Percentiles rank a stretch among this genome's conserved stretches.
phyloP scores from a whole-genome alignment of 2,113 vertebrate genomes.

The Boulengeromyrus knoepffleri region DNA sequence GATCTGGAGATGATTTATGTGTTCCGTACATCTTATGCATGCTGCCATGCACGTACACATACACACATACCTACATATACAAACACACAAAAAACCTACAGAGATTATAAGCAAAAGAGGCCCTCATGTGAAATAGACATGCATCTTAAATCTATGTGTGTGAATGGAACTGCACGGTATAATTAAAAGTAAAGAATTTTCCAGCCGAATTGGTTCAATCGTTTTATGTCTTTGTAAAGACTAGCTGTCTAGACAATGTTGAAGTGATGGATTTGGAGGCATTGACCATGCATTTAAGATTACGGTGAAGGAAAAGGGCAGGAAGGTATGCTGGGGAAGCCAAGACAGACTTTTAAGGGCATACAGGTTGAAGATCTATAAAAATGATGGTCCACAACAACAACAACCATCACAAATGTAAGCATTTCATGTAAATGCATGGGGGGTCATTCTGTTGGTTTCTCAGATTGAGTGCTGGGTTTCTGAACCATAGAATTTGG shows the following conservation, averaged over 20 bases:
- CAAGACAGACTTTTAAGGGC: neutral
- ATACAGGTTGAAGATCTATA: neutral
- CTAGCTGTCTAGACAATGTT: constrained; percentile 34
- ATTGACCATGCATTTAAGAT: constrained; percentile 45
- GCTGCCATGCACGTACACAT: constrained; percentile 64
- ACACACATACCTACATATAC: constrained; percentile 9
- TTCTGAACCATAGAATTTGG: neutral
- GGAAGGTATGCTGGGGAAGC: neutral
- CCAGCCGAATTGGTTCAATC: neutral
- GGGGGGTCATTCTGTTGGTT: neutral
- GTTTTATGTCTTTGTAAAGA: constrained; percentile 35
- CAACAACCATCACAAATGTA: neutral
- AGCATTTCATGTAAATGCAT: neutral
- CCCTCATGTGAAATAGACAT: neutral
- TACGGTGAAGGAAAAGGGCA: constrained; percentile 30
- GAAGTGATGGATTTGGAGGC: constrained; percentile 45
- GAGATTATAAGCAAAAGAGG: neutral
- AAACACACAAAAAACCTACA: neutral
- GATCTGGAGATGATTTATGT: constrained; percentile 72
- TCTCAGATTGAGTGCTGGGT: neutral
- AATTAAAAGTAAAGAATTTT: neutral
- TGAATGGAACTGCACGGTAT: neutral
- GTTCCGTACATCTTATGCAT: constrained; percentile 58
- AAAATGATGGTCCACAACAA: neutral
- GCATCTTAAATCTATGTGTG: too few species aligned